A percentile compares a stretch with the other conserved stretches of the same genome.
These are phyloP conservation scores for Cherax quadricarinatus DNA, from an alignment of 1,140 invertebrate genomes.

Conservation along the genomic window DNA sequence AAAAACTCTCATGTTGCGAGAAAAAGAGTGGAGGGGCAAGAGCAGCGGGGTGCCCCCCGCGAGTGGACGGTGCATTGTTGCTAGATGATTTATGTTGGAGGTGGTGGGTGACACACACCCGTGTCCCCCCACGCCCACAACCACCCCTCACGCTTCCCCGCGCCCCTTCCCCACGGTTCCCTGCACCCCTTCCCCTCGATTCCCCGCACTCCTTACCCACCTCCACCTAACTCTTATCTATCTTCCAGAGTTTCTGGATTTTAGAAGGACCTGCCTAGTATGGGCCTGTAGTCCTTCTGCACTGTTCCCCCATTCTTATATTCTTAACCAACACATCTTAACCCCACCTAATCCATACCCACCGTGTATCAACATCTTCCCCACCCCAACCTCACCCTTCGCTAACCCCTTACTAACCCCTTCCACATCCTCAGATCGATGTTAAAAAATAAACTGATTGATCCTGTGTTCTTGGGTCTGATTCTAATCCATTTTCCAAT, in stretches of 20 bases:
- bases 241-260: background rate
- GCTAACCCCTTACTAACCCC: background rate
- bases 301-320: no score
- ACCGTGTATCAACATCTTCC: no score
- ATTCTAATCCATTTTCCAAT: no score
- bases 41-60: constrained; percentile 58
- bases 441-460: background rate
- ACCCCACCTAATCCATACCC: no score
- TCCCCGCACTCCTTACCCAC: background rate
- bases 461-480: no score
- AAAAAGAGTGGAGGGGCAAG: constrained; percentile 32
- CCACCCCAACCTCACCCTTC: no score
- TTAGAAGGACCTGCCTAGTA: no score
- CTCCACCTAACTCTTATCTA: background rate
- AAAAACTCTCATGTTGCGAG: background rate
- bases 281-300: no score
- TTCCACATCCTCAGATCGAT: background rate
- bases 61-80: constrained; percentile 69
- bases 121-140: constrained; percentile 33
- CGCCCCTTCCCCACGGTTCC: background rate
- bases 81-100: constrained; percentile 68
- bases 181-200: background rate
- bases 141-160: background rate
- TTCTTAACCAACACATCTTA: no score
- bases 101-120: constrained; percentile 47